phyloP scores from a whole-genome alignment of 2,797 vertebrate species.

The Remorina albescens region DNA sequence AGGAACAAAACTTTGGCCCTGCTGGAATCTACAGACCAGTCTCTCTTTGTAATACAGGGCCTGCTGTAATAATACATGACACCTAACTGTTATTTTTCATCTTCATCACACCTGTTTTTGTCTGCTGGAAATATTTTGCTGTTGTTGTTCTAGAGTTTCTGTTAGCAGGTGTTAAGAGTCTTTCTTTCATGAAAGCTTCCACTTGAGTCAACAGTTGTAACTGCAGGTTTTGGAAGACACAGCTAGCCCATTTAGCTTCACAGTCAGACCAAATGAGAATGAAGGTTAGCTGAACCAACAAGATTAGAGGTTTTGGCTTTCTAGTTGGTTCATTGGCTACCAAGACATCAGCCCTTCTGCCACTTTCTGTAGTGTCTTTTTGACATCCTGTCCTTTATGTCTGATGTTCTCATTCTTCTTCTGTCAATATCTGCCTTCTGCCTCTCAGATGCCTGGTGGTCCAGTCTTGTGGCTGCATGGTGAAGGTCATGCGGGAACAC shows the following conservation, averaged over 20 bases:
- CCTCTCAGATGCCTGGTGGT: constrained; percentile 50
- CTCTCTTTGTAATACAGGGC: neutral
- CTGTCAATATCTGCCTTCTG: constrained; percentile 5
- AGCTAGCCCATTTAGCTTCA: constrained; percentile 30
- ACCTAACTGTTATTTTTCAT: neutral
- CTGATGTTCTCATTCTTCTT: neutral
- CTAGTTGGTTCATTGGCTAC: constrained; percentile 14
- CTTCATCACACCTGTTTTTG: neutral
- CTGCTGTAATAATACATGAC: neutral
- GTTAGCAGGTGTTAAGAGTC: neutral
- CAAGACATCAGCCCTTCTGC: neutral
- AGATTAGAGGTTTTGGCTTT: constrained; percentile 37
- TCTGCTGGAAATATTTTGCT: neutral
- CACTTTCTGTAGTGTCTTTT: neutral
- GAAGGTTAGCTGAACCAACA: constrained; percentile 24
- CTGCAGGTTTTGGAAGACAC: constrained; percentile 8
- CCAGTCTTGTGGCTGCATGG: constrained; percentile 54
- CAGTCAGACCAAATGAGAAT: constrained; percentile 30
- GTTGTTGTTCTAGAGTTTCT: neutral
- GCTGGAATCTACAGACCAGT: neutral
- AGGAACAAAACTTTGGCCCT: neutral
- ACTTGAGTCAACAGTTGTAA: neutral
- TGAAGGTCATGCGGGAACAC: constrained; percentile 51
- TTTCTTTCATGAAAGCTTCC: neutral
- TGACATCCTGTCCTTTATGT: neutral